These are phyloP conservation scores for Catharus minimus DNA, from an alignment of 2,113 vertebrate genomes.

Conservation along the genomic window DNA sequence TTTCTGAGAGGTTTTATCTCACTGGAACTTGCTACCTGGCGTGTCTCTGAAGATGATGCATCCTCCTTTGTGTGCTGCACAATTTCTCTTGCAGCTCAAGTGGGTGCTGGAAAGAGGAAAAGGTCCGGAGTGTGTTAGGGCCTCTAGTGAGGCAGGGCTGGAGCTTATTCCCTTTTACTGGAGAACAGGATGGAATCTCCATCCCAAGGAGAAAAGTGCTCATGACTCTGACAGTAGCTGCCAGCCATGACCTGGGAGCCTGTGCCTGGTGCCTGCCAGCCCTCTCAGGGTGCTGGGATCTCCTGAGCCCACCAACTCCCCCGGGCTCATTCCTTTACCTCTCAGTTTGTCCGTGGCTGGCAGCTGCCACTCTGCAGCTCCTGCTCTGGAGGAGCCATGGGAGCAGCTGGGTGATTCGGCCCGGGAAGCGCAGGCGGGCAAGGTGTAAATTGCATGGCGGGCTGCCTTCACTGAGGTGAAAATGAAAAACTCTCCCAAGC, in stretches of 20 bases:
- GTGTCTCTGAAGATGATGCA: background rate
- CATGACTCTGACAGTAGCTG: background rate
- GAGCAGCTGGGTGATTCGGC: background rate
- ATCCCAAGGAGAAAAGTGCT: background rate
- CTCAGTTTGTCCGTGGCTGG: background rate
- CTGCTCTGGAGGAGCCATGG: background rate
- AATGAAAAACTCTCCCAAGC: conserved; percentile 72
- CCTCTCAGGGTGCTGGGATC: rapidly evolving
- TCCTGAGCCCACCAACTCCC: background rate
- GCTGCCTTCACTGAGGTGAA: conserved; percentile 72
- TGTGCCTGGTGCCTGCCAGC: background rate
- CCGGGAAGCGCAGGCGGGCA: background rate
- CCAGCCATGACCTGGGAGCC: background rate
- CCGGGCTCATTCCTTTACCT: rapidly evolving
- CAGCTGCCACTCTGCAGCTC: background rate
- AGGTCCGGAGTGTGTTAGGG: rapidly evolving
- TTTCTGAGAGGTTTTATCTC: background rate
- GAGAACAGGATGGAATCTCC: background rate
- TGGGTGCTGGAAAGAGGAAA: background rate
- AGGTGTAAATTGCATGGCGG: conserved; percentile 78
- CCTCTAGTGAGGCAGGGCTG: background rate
- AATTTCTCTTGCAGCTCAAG: background rate
- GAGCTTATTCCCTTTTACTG: background rate
- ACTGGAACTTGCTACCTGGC: background rate
- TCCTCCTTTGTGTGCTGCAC: background rate